phyloP scores from a whole-genome alignment of 2,113 vertebrate species.

The Atrichornis clamosus region DNA sequence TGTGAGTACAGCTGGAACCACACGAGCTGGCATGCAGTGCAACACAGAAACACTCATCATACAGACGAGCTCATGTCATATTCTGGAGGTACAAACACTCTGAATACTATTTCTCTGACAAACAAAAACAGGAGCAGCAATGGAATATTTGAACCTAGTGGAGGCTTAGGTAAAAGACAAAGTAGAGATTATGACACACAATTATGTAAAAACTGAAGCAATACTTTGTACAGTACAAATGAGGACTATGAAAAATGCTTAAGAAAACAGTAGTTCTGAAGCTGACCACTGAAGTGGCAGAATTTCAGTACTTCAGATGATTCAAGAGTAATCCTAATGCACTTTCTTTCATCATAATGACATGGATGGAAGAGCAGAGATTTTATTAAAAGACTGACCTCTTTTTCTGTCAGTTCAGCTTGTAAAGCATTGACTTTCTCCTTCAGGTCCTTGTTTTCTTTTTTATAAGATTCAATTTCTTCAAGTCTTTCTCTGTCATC shows the following conservation, averaged over 20 bases:
- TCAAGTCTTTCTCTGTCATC: constrained; percentile 88
- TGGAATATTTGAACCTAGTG: background rate
- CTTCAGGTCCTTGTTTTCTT: constrained; percentile 93
- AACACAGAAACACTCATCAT: background rate
- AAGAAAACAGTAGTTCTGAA: background rate
- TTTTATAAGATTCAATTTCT: constrained; percentile 89
- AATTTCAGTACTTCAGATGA: background rate
- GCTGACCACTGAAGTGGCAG: background rate
- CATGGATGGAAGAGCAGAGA: background rate
- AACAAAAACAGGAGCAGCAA: background rate
- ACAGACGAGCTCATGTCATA: background rate
- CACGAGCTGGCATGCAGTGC: background rate
- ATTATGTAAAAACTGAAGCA: background rate
- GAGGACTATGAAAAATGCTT: background rate
- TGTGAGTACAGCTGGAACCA: background rate
- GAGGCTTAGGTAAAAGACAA: background rate
- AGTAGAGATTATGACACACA: background rate
- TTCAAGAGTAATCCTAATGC: background rate
- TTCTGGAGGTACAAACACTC: background rate
- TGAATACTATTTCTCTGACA: background rate
- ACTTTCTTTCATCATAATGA: background rate
- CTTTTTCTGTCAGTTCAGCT: constrained; percentile 94
- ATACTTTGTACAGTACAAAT: background rate
- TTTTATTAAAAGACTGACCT: constrained; percentile 79
- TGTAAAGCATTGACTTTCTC: constrained; percentile 87